Evolutionary conservation across 1,140 invertebrate genomes (phyloP).

Genomic region (Goniozus legneri): DNA sequence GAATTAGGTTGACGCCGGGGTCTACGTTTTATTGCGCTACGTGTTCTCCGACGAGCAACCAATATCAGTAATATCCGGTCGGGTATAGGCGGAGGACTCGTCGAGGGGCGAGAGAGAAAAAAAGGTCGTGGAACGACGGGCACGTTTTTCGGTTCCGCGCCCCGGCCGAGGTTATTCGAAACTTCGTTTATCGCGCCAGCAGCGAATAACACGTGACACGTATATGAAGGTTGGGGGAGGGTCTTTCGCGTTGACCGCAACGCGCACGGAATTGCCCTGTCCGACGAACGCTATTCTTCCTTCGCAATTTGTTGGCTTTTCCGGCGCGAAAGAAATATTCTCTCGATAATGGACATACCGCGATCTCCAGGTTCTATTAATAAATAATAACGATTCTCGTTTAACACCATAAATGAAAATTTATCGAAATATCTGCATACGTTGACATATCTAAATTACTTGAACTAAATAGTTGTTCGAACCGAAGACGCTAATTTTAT

Average conservation of each 20-base stretch:
- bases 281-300: not conserved
- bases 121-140: not conserved
- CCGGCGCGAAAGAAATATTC: not conserved
- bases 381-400: no score
- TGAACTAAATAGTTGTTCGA: no score
- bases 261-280: not conserved
- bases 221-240: no score
- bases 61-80: conserved; percentile 20
- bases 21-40: conserved; percentile 12
- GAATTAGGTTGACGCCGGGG: conserved; percentile 18
- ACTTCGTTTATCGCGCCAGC: conserved; percentile 15
- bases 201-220: conserved; percentile 16
- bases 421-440: no score
- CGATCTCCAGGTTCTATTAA: no score
- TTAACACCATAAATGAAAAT: no score
- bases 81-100: no score
- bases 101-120: no score
- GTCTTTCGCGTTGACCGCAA: not conserved
- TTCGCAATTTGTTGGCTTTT: not conserved
- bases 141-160: not conserved
- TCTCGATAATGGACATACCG: no score
- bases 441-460: no score
- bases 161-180: conserved; percentile 10
- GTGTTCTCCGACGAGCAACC: conserved; percentile 3
- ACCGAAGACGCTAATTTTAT: no score